Base-by-base conservation (phyloP, 2,113 vertebrate genomes). In the Oncorhynchus clarkii region DNA sequence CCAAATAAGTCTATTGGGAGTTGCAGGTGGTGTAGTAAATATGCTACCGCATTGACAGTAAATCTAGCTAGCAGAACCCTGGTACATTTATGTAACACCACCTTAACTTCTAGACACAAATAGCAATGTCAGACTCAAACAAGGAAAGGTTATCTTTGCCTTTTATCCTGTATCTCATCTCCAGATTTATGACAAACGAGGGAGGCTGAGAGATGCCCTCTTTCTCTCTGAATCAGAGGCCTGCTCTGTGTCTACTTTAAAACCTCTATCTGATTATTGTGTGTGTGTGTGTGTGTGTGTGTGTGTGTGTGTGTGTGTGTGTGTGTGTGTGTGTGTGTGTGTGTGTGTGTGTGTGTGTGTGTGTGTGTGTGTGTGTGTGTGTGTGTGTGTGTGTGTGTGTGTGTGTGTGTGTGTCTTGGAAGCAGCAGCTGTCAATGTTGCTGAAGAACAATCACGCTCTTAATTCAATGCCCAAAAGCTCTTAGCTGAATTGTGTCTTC, bases 371-470 rank as follows among this genome's bases (percentile, higher is more conserved):
- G 9, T 45, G 8, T 11, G 51, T 48, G 39, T 9, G 8, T 9
- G 1, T 39, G 39, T 11, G 39, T 45, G 39, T 11, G 39, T 45
- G 39, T 45, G 8, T 11, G 49, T 45, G 31, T 34, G 6, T 6
- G 31, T 34, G 34, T 8, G 31, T 34, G 31, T 34, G 49, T 73
- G 51, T 73, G 60, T 74, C 75, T 83, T 68, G 67, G 67, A 62
- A 67, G 75, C 80, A 87, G 82, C 83, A 81, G 78, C 82, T 77
- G 78, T 76, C 80, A 76, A 59, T 78, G 64, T 31, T 54, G 22
- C 39, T 75, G 70, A 78, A 74, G 68, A 83, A 72, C 48, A 75
- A 71, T 66, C 54, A 34, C 5, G 34, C 74, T 80, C 51, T 79
- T 79, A 73, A 80, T 73, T 71, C 72, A 71, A 75, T 77, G 75